These are phyloP conservation scores for Drosophila mulleri DNA, from an alignment of 2,888 invertebrate species.

Conservation along the genomic window DNA sequence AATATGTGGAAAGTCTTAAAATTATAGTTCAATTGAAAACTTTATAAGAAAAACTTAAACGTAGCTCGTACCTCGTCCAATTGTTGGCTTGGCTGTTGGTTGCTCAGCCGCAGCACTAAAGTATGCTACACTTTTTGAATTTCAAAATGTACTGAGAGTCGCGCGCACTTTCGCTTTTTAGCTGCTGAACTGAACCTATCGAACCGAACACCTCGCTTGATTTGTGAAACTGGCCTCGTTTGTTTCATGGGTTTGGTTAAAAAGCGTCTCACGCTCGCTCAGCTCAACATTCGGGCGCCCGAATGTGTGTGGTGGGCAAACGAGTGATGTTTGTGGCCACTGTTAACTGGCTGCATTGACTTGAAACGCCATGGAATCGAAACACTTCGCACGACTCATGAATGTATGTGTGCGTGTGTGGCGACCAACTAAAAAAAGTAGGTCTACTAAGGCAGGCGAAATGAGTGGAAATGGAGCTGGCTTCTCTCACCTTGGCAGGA, in stretches of 20 bases:
- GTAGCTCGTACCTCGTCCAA: slow-evolving; percentile 53
- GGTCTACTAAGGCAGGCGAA: slow-evolving; percentile 37
- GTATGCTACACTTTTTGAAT: slow-evolving; percentile 62
- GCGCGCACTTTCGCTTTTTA: slow-evolving; percentile 75
- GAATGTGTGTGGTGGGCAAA: slow-evolving; percentile 36
- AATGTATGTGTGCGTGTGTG: background rate
- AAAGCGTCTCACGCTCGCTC: slow-evolving; percentile 50
- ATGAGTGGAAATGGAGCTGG: slow-evolving; percentile 23
- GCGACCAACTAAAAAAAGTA: slow-evolving; percentile 28
- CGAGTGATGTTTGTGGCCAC: slow-evolving; percentile 50
- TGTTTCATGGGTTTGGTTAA: slow-evolving; percentile 65
- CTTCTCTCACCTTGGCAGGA: slow-evolving; percentile 5
- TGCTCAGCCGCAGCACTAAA: slow-evolving; percentile 34
- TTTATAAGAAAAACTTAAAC: slow-evolving; percentile 1
- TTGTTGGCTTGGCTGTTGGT: slow-evolving; percentile 9
- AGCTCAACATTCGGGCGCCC: slow-evolving; percentile 41
- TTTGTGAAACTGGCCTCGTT: slow-evolving; percentile 81
- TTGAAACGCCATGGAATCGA: slow-evolving; percentile 34
- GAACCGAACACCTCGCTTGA: slow-evolving; percentile 80
- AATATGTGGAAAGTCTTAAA: background rate
- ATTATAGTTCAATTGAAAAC: background rate
- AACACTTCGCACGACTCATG: slow-evolving; percentile 19
- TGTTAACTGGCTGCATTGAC: slow-evolving; percentile 54
- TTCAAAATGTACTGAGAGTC: slow-evolving; percentile 47
- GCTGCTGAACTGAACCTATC: slow-evolving; percentile 71